A percentile compares a stretch with the other conserved stretches of the same genome.
Conservation (phyloP, 2,888 invertebrate genomes). For the Chesias legatella region DNA sequence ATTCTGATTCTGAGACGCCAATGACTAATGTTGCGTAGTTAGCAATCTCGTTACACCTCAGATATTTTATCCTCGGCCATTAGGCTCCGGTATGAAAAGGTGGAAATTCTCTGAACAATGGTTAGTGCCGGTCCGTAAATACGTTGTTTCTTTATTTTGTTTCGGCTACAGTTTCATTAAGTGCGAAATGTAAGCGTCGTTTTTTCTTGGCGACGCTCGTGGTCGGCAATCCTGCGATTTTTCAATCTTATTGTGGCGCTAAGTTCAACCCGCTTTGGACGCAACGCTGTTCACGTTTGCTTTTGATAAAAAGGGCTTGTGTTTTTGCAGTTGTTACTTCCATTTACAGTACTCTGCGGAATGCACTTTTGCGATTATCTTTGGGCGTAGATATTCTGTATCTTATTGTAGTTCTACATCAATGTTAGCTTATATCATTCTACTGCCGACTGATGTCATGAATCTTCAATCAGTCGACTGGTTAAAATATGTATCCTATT, state of each 20-base stretch:
- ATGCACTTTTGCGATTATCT: too few species aligned
- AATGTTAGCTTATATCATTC: too few species aligned
- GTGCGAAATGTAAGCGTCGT: constrained; percentile 73
- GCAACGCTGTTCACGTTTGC: constrained; percentile 8
- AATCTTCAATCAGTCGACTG: too few species aligned
- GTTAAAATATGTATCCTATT: too few species aligned
- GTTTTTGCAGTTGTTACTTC: constrained; percentile 2
- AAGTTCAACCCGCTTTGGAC: constrained; percentile 41
- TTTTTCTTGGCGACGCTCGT: constrained; percentile 66
- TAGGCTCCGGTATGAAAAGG: constrained; percentile 51
- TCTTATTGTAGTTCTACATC: too few species aligned
- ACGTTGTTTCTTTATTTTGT: constrained; percentile 69
- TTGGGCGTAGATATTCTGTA: too few species aligned
- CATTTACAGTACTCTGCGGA: background rate
- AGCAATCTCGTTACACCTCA: constrained; percentile 41
- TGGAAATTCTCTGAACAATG: constrained; percentile 60
- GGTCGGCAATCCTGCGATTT: constrained; percentile 68
- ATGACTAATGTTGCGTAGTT: constrained; percentile 34
- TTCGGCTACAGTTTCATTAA: constrained; percentile 77
- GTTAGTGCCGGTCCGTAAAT: constrained; percentile 61
- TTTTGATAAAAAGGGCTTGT: constrained; percentile 4
- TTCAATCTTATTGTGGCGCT: constrained; percentile 72
- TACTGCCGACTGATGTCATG: too few species aligned
- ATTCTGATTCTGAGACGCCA: constrained; percentile 20
- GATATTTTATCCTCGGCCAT: constrained; percentile 55